Evolutionary conservation across 2,888 invertebrate species (phyloP).

Genomic region (Argynnis bischoffii): DNA sequence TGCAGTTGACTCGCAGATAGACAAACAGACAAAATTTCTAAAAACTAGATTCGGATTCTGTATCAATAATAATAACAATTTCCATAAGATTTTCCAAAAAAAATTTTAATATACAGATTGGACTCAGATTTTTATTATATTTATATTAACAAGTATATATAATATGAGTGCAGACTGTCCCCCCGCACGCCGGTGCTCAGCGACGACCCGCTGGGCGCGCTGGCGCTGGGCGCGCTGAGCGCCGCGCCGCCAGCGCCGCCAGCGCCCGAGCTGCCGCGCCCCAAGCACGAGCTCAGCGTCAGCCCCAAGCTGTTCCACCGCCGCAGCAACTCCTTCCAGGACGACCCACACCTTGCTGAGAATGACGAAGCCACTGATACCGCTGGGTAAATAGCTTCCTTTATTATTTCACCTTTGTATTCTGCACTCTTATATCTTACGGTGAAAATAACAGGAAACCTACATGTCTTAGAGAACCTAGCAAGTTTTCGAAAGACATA

Average conservation of each 20-base stretch:
- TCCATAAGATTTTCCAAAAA: too few relatives aligned
- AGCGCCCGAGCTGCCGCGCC: conserved; percentile 50
- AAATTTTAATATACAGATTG: too few relatives aligned
- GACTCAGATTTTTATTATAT: too few relatives aligned
- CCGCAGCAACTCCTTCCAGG: conserved; percentile 75
- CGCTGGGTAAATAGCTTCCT: conserved; percentile 72
- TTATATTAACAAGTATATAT: too few relatives aligned
- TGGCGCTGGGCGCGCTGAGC: conserved; percentile 79
- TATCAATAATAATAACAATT: too few relatives aligned
- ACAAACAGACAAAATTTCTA: too few relatives aligned
- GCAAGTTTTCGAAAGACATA: too few relatives aligned
- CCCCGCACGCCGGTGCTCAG: conserved; percentile 93
- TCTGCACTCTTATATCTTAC: background rate
- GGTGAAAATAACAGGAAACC: too few relatives aligned
- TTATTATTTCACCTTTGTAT: conserved; percentile 34
- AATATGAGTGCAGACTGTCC: conserved; percentile 76
- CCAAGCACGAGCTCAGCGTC: conserved; percentile 80
- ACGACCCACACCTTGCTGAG: conserved; percentile 66
- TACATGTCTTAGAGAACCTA: too few relatives aligned
- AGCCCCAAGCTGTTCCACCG: conserved; percentile 87
- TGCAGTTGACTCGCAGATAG: too few relatives aligned
- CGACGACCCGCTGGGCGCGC: conserved; percentile 95
- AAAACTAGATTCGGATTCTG: too few relatives aligned
- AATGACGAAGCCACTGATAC: conserved; percentile 40
- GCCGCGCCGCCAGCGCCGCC: conserved; percentile 39